These are phyloP conservation scores for Antechinus stuartii DNA, from an alignment of 2,113 vertebrate species.

Conservation along the genomic window DNA sequence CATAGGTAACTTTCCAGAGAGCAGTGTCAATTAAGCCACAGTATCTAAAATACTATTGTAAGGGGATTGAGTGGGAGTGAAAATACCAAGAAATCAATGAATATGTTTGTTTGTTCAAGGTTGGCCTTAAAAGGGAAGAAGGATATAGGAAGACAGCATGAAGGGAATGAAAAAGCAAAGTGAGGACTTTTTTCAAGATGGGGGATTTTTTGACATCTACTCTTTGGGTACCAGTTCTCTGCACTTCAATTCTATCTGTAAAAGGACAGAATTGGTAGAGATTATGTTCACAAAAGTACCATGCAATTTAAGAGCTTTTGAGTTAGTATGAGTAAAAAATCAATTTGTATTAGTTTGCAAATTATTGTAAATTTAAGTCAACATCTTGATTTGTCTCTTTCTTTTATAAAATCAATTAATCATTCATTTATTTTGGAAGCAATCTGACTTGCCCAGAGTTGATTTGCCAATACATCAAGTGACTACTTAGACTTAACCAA, in stretches of 20 bases:
- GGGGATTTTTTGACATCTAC: not conserved
- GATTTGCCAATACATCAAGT: not conserved
- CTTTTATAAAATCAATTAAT: not conserved
- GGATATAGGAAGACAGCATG: not conserved
- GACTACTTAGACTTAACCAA: not conserved
- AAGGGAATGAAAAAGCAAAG: not conserved
- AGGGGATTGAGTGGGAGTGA: not conserved
- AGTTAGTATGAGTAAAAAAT: not conserved
- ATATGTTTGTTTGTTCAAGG: not conserved
- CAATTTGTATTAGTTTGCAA: not conserved
- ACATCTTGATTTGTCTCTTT: conserved; percentile 23
- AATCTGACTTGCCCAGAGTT: not conserved
- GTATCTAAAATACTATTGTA: not conserved
- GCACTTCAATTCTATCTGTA: not conserved
- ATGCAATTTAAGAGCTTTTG: not conserved
- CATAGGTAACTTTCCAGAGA: not conserved
- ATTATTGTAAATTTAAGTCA: conserved; percentile 29
- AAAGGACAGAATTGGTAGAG: not conserved
- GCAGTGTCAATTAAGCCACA: not conserved
- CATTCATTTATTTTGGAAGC: too few species aligned
- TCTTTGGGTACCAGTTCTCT: not conserved
- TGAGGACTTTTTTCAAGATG: not conserved
- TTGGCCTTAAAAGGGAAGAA: not conserved
- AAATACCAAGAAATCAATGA: not conserved
- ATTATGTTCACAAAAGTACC: not conserved